Evolutionary conservation across 2,888 invertebrate genomes (phyloP).

Genomic region (Lasius fuliginosus): DNA sequence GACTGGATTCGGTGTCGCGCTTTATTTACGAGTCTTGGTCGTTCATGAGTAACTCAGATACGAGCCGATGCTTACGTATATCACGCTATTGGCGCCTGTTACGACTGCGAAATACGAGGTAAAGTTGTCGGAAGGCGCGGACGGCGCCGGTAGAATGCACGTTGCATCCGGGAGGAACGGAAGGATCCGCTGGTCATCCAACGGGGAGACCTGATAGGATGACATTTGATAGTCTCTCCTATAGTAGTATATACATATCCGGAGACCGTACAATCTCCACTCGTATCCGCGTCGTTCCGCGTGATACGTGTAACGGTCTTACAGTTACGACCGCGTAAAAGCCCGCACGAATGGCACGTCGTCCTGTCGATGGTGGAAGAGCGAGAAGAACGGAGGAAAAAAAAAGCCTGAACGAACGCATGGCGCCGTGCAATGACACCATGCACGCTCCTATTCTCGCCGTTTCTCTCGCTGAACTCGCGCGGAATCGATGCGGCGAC

Average conservation of each 20-base stretch:
- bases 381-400: not conserved
- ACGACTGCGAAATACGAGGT: slow-evolving; percentile 46
- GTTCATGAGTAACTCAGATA: slow-evolving; percentile 40
- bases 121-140: slow-evolving; percentile 32
- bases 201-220: slow-evolving; percentile 43
- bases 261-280: slow-evolving; percentile 51
- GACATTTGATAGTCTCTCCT: slow-evolving; percentile 57
- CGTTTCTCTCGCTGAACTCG: not conserved
- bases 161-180: not conserved
- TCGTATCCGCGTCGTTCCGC: slow-evolving; percentile 58
- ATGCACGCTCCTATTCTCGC: slow-evolving; percentile 29
- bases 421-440: slow-evolving; percentile 45
- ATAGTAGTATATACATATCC: slow-evolving; percentile 40
- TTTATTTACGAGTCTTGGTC: slow-evolving; percentile 14
- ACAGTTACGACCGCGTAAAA: slow-evolving; percentile 74
- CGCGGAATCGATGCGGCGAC: not conserved
- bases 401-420: not conserved
- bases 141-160: slow-evolving; percentile 26
- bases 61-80: slow-evolving; percentile 26
- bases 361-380: slow-evolving; percentile 2
- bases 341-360: slow-evolving; percentile 64
- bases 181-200: slow-evolving; percentile 45
- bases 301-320: slow-evolving; percentile 63
- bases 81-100: slow-evolving; percentile 24
- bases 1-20: not conserved